Evolutionary conservation across 2,797 vertebrate genomes (phyloP).

Genomic region (Scolopax bukidnonensis): DNA sequence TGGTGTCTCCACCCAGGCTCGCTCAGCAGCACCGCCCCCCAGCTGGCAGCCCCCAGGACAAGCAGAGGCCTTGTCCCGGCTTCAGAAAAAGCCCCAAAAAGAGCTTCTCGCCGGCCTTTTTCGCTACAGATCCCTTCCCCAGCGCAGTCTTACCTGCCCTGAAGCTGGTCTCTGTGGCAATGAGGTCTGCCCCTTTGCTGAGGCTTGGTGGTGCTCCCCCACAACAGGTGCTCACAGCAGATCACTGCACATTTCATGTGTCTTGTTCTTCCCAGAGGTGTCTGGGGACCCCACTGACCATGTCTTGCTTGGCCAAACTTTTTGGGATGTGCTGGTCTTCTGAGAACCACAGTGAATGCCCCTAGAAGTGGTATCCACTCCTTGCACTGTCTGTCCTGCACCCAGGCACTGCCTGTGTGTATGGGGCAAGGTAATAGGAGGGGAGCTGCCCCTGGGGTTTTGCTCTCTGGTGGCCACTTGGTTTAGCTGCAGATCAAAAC

Average conservation of each 20-base stretch:
- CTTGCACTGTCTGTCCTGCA: neutral
- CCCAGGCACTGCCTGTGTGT: rapidly evolving
- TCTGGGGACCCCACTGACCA: neutral
- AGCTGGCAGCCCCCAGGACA: no score
- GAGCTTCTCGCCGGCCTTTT: no score
- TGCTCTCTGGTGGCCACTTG: neutral
- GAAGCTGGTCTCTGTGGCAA: no score
- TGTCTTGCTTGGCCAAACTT: neutral
- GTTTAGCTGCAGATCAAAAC: neutral
- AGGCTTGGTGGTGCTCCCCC: neutral
- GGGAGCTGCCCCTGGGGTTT: neutral
- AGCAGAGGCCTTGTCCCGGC: no score
- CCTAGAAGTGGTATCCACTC: neutral
- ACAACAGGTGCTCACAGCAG: neutral
- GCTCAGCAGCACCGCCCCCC: no score
- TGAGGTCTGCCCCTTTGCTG: neutral
- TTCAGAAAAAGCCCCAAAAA: no score
- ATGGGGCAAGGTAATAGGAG: neutral
- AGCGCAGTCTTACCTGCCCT: no score
- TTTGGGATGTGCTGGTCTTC: neutral
- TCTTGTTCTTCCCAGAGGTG: neutral
- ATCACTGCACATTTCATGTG: neutral
- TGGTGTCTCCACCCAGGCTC: no score
- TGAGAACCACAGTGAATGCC: neutral
- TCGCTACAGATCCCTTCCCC: no score